Evolutionary conservation across 2,113 vertebrate genomes (phyloP), one percentile per base, ranked within the genome.

Genomic region (Megaceryle maxima): DNA sequence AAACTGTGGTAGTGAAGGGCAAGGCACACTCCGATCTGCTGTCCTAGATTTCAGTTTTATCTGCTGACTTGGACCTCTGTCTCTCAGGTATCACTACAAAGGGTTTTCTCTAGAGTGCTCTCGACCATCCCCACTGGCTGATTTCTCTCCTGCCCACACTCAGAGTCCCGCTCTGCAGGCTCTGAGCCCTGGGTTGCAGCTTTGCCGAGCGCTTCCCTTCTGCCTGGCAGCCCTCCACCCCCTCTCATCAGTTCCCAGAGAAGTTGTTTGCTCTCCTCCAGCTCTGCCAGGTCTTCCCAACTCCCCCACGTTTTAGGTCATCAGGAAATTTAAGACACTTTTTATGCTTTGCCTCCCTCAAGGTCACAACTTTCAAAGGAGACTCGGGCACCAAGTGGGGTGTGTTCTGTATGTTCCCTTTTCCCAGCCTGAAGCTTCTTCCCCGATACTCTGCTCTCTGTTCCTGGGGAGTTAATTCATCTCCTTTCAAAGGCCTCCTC

Each of bases 321-420:
- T 29, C 19, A 7, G 62, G 57, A 94, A 93, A 90, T 39, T 44
- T 14, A 2, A 7, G 78, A 17, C 9, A 8, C 10, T 77, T 92
- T 64, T 81, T 19, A 11, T 13, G 44, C 90, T n/a, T 2, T 12
- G 43, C n/a, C 69, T 88, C 69, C 73, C 86, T 68, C 86, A 88
- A 94, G 94, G 94, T 92, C 94, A 90, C 60, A 37, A 4, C 48
- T 81, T 66, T 63, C 88, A 55, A 39, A 79, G 57, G 43, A 39
- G 63, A 73, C n/a, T 12, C 3, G 0, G 20, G 72, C 63, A 18
- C 74, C 43, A 17, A 17, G 57, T 0, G 16, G 3, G 1, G 2
- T 37, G 76, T 50, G 76, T 6, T 10, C 56, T 21, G 33, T 10
- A 14, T 2, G 1, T 60, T 68, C 94, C 73, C 73, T 78, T 59